Evolutionary conservation across 2,888 invertebrate genomes (phyloP), one percentile per base, ranked within the genome.

Genomic region (Oxytorus armatus): DNA sequence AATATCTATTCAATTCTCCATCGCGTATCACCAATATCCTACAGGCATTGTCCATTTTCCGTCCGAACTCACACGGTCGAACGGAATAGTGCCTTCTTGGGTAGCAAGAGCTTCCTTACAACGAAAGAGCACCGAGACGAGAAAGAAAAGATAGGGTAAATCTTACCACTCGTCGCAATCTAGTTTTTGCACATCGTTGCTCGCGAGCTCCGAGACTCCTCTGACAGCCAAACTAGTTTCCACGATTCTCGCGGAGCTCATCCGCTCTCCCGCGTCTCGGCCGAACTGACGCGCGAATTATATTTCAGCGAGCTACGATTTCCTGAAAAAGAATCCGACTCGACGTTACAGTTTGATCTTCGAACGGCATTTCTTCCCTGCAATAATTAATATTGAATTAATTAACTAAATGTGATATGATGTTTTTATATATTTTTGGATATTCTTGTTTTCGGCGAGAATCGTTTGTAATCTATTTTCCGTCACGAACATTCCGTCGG

Each of bases 161-260:
- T 66, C 70, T 72, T 76, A 66, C 76, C 51, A 55, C 61, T 61
- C 70, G 53, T 79, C 49, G 79, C 68, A 65, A 80, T 80, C 61
- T 76, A 80, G 61, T 76, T 80, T 80, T 29, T 78, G 55, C 55
- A 16, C 63, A 63, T 63, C 76, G 61, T 39, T 29, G 66, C 39
- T 25, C 16, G 33, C 10, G 11, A 23, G 55, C 33, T 51, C 8
- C 57, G 51, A 49, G 16, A 11, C 25, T 33, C 66, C 14, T 53
- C 59, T 61, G 69, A 44, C 55, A 10, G 44, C 61, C 66, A 77
- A 80, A 73, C 80, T 61, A 68, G 76, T 80, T 77, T 80, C 39
- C 68, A 73, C 72, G 61, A 73, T 80, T 77, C 68, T 66, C 63
- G n/a, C n/a, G 21, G 72, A 76, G 59, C 47, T 70, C 66, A n/a